These are phyloP conservation scores for Rhinopithecus roxellana DNA, from an alignment of 2,113 vertebrate species.

Conservation along the genomic window DNA sequence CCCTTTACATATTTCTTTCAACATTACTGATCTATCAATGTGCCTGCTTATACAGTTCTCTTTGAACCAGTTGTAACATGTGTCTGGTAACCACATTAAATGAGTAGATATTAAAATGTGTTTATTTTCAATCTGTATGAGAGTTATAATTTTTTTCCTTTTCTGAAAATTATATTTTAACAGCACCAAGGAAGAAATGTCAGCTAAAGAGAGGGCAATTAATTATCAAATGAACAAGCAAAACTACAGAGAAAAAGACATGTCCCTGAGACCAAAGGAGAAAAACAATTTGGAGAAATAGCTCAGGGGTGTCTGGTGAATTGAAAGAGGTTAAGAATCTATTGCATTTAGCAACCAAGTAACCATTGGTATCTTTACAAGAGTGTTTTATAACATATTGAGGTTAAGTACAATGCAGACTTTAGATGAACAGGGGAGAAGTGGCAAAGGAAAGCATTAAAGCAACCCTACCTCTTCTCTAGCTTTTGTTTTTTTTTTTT, in stretches of 20 bases:
- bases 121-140: background rate
- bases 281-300: background rate
- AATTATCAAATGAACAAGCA: background rate
- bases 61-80: background rate
- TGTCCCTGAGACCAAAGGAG: background rate
- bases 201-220: background rate
- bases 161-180: slow-evolving; percentile 29
- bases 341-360: background rate
- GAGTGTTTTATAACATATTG: background rate
- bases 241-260: background rate
- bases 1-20: background rate
- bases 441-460: background rate
- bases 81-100: background rate
- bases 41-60: background rate
- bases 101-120: background rate
- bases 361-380: background rate
- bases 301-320: background rate
- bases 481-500: background rate
- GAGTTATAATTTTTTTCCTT: background rate
- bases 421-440: background rate
- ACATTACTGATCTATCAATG: background rate
- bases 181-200: background rate
- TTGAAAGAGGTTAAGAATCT: background rate
- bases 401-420: background rate
- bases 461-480: background rate